These are phyloP conservation scores for Acrobasis consociella DNA, from an alignment of 2,888 invertebrate species.

Conservation along the genomic window DNA sequence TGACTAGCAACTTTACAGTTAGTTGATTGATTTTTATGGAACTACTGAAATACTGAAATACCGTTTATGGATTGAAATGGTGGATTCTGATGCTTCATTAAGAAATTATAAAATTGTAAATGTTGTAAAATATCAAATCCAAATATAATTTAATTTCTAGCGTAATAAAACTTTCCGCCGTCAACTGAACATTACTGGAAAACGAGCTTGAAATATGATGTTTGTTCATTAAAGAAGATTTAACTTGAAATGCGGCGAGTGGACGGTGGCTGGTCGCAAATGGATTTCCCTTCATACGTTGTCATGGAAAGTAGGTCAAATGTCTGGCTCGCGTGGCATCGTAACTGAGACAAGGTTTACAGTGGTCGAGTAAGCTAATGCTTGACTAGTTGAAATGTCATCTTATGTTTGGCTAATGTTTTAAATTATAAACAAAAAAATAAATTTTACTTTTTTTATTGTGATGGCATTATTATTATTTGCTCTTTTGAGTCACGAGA, in stretches of 20 bases:
- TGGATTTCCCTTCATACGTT: constrained; percentile 68
- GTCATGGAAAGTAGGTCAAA: constrained; percentile 70
- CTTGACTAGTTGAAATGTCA: not conserved
- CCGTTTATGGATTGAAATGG: no score
- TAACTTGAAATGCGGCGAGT: constrained; percentile 42
- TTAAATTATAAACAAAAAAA: no score
- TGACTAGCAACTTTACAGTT: constrained; percentile 8
- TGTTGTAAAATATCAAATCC: not conserved
- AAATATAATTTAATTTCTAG: not conserved
- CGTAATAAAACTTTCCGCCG: not conserved
- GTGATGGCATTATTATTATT: no score
- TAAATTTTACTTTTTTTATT: no score
- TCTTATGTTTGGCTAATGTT: no score
- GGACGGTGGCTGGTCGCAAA: constrained; percentile 47
- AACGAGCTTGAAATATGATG: not conserved
- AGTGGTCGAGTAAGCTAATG: constrained; percentile 3
- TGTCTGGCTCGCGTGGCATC: constrained; percentile 51
- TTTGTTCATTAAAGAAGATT: constrained; percentile 37
- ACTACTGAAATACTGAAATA: not conserved
- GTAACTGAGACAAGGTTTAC: constrained; percentile 12
- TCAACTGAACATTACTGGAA: not conserved
- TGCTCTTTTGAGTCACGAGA: no score
- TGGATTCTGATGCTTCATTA: no score
- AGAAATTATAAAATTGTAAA: no score
- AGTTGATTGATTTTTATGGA: not conserved